Percentiles rank a stretch among this genome's conserved stretches.
Evolutionary conservation across 2,888 invertebrate genomes (phyloP).

Genomic region (Liodrosophila aerea): DNA sequence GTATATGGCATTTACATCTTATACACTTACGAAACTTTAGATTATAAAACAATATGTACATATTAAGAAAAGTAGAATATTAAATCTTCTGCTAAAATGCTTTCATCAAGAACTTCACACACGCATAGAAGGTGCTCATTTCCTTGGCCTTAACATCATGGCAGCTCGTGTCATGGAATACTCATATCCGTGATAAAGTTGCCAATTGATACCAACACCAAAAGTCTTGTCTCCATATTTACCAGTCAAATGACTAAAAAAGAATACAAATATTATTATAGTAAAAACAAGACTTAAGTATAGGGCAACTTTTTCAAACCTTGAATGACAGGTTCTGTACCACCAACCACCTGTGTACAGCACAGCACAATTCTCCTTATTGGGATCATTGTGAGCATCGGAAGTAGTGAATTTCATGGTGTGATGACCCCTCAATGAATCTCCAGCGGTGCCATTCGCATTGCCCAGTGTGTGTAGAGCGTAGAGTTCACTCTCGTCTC

Average conservation of each 20-base stretch:
- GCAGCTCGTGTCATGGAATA: background rate
- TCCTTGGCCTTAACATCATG: conserved; percentile 1
- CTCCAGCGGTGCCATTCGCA: background rate
- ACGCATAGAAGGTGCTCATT: background rate
- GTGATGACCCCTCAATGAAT: conserved; percentile 4
- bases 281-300: background rate
- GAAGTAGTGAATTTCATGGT: background rate
- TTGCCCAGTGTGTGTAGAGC: background rate
- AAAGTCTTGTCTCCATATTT: background rate
- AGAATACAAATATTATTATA: background rate
- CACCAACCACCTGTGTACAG: background rate
- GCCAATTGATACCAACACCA: conserved; percentile 1
- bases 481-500: background rate
- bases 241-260: conserved; percentile 1
- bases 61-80: conserved; percentile 1
- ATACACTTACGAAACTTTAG: too few species aligned
- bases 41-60: conserved; percentile 9
- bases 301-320: background rate
- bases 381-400: background rate
- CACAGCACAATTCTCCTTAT: background rate
- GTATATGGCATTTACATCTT: too few species aligned
- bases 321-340: background rate
- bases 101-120: too few species aligned
- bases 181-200: background rate
- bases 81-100: too few species aligned